These are phyloP conservation scores for Trachymyrmex septentrionalis DNA, from an alignment of 1,140 invertebrate genomes.

Conservation along the genomic window DNA sequence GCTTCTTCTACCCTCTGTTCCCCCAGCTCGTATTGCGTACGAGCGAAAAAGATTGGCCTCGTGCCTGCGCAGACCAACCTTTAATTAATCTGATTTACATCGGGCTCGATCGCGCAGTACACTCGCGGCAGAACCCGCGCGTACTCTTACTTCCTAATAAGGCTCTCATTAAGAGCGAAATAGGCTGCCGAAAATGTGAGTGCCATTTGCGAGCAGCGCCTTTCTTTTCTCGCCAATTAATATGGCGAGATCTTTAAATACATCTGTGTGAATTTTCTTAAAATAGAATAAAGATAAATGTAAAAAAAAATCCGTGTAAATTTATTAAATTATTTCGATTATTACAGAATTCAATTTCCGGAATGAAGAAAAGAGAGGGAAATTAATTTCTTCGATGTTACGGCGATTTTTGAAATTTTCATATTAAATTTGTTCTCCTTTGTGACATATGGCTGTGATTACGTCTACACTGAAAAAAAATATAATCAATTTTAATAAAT, in stretches of 20 bases:
- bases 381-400: neutral
- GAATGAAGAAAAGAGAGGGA: neutral
- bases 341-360: neutral
- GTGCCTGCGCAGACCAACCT: constrained; percentile 8
- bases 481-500: too few relatives aligned
- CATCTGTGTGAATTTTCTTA: neutral
- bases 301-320: neutral
- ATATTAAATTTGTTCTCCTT: neutral
- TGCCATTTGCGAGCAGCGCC: neutral
- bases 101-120: constrained; percentile 65
- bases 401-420: neutral
- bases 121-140: constrained; percentile 66
- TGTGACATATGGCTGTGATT: neutral
- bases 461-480: too few relatives aligned
- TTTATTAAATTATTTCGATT: constrained; percentile 1
- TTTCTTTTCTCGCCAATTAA: constrained; percentile 2
- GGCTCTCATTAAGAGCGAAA: constrained; percentile 79
- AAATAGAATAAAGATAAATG: neutral
- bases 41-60: constrained; percentile 50
- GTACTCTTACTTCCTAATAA: constrained; percentile 80
- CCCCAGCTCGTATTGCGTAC: constrained; percentile 20
- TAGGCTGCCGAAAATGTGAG: constrained; percentile 66
- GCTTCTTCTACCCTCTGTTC: neutral
- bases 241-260: neutral
- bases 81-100: constrained; percentile 80